Percentiles rank a stretch among this genome's conserved stretches.
These are phyloP conservation scores for Drosophila conformis DNA, from an alignment of 2,888 invertebrate genomes.

Conservation along the genomic window DNA sequence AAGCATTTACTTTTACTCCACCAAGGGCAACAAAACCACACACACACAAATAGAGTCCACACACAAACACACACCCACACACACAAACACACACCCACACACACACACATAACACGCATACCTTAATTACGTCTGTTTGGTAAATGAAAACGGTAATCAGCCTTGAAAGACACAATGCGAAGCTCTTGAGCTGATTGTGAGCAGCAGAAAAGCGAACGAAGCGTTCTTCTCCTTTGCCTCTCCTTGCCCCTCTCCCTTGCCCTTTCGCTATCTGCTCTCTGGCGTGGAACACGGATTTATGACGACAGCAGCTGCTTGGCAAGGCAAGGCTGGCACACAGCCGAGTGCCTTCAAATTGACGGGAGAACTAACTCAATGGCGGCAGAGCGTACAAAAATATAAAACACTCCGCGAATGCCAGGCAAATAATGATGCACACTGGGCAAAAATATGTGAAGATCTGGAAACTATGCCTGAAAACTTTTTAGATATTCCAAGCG, in stretches of 20 bases:
- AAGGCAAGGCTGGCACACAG: slow-evolving; percentile 36
- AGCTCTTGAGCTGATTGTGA: slow-evolving; percentile 56
- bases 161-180: slow-evolving; percentile 76
- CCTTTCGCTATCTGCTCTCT: neutral
- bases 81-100: slow-evolving; percentile 18
- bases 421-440: neutral
- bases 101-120: slow-evolving; percentile 56
- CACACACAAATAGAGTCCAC: slow-evolving; percentile 32
- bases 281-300: slow-evolving; percentile 62
- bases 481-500: neutral
- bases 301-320: slow-evolving; percentile 69
- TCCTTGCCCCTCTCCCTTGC: neutral
- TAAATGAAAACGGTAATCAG: slow-evolving; percentile 80
- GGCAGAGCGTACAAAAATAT: slow-evolving; percentile 8
- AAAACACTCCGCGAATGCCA: slow-evolving; percentile 4
- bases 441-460: neutral
- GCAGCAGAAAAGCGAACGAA: slow-evolving; percentile 36
- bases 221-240: neutral
- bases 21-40: slow-evolving; percentile 25
- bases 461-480: neutral
- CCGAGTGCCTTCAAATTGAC: slow-evolving; percentile 11
- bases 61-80: slow-evolving; percentile 14
- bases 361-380: neutral
- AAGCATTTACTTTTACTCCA: slow-evolving; percentile 60
- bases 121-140: slow-evolving; percentile 80